Base-by-base conservation (phyloP, 2,797 vertebrate genomes). In the Fratercula arctica region DNA sequence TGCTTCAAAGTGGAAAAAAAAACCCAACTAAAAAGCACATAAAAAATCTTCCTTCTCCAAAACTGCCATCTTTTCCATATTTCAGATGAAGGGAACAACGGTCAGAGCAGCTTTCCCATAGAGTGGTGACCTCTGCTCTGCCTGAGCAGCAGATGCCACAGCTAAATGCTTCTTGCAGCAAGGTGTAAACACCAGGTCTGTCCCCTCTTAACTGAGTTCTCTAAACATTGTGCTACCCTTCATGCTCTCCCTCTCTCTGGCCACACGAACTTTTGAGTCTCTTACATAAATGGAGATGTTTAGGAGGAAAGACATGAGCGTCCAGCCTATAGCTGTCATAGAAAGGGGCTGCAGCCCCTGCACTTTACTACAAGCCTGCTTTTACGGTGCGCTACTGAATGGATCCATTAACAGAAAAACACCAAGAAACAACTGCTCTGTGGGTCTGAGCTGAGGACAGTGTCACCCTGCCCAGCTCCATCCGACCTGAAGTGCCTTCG, bases 401-500 rank as follows among this genome's bases (percentile, higher is more conserved):
- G 31, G 29, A 67, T n/a, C 37, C 16, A 17, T 46, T 61, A 85
- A 67, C 10, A 70, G 35, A 20, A 61, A 64, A 15, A 37, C 13
- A 28, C 7, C 10, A 67, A 51, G 67, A 45, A 0, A 3, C 15
- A n/a, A 6, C 39, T 17, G 45, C 60, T 54, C 24, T 19, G 3
- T 9, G 23, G 21, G 53, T 60, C 35, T 46, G 19, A 25, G 25
- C 16, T 39, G 51, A 85, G 48, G 69, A 70, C 46, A 39, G 35
- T 1, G 2, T 45, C 41, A 35, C 46, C 23, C 54, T 39, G 33
- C 20, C 2, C 3, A 84, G 61, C 31, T 69, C 28, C 51, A 60
- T 37, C 17, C 1, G 1, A 54, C 24, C 13, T 28, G 26, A 53
- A 54, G 35, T 6, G 16, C 21, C 39, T 18, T 25, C 1, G 1